Evolutionary conservation across 1,140 invertebrate species (phyloP).

Genomic region (Cherax quadricarinatus): DNA sequence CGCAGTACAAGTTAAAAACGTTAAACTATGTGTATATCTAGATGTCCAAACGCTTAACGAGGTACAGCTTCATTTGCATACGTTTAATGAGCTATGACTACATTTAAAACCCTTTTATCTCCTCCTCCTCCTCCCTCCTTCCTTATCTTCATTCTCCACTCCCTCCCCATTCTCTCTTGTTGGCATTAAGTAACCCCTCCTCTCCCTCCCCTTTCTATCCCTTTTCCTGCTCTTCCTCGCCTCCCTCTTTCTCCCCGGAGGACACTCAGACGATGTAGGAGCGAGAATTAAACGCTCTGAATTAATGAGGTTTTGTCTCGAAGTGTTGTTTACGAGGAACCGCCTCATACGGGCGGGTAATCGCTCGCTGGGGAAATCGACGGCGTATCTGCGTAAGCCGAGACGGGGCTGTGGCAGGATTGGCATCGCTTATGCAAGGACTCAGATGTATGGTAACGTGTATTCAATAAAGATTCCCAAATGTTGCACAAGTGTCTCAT

Average conservation of each 20-base stretch:
- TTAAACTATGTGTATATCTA: background rate
- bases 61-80: too few species aligned
- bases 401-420: too few species aligned
- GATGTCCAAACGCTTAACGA: background rate
- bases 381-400: background rate
- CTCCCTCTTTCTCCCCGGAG: background rate
- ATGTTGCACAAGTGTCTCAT: too few species aligned
- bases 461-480: too few species aligned
- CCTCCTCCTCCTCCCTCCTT: background rate
- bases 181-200: background rate
- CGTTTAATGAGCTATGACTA: too few species aligned
- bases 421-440: too few species aligned
- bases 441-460: too few species aligned
- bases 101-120: too few species aligned
- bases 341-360: background rate
- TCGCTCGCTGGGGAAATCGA: background rate
- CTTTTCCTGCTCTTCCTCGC: background rate
- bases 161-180: background rate
- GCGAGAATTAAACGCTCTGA: background rate
- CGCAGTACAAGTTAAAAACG: too few species aligned
- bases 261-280: too few species aligned
- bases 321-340: background rate
- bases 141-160: background rate
- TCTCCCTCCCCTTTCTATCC: background rate
- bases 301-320: conserved; percentile 1